Evolutionary conservation across 53 echinoderm and acorn worm species (phyloP).

Genomic region (Paracentrotus lividus): DNA sequence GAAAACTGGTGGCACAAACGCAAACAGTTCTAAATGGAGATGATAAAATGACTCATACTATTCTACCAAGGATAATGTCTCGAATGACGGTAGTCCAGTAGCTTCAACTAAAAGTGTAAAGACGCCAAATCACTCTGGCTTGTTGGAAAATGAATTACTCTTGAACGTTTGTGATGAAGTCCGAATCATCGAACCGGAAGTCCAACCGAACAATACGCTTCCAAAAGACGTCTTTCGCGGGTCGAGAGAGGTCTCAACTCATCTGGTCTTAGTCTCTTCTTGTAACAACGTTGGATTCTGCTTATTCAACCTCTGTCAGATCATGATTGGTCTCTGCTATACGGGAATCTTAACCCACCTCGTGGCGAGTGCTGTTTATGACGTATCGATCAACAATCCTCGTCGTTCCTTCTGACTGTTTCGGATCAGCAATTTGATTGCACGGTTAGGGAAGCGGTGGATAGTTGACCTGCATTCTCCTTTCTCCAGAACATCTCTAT

Average conservation of each 20-base stretch:
- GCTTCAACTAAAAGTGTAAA: neutral
- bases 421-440: conserved; percentile 37
- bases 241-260: neutral
- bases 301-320: conserved; percentile 12
- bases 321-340: conserved; percentile 44
- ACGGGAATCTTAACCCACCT: conserved; percentile 43
- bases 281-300: conserved; percentile 49
- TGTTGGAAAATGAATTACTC: neutral
- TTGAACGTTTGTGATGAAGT: neutral
- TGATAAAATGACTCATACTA: neutral
- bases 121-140: neutral
- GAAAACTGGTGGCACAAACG: neutral
- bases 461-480: conserved; percentile 48
- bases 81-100: neutral
- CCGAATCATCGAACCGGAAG: neutral
- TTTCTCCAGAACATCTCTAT: conserved; percentile 43
- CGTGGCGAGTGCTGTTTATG: conserved; percentile 53
- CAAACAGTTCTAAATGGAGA: neutral
- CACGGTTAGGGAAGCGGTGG: conserved; percentile 50
- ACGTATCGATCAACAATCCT: conserved; percentile 37
- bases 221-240: neutral
- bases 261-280: conserved; percentile 21
- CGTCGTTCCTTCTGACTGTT: conserved; percentile 54
- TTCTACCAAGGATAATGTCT: neutral
- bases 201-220: neutral